These are phyloP conservation scores for Momotus momota DNA, from an alignment of 2,797 vertebrate genomes.

Conservation along the genomic window DNA sequence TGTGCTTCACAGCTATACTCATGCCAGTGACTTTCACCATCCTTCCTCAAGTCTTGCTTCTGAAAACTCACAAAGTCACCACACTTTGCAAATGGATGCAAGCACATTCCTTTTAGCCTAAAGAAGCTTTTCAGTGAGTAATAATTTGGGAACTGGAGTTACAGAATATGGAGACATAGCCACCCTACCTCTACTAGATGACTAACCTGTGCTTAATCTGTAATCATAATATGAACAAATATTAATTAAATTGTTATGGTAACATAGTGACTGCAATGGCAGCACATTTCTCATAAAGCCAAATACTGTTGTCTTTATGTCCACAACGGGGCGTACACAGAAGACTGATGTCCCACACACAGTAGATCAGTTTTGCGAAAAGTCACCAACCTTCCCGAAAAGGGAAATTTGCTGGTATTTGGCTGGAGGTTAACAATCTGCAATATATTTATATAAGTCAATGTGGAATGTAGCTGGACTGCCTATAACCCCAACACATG, in stretches of 20 bases:
- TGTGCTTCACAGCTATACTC: not conserved
- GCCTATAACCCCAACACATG: conserved; percentile 72
- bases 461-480: conserved; percentile 71
- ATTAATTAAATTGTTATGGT: not conserved
- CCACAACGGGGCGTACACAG: not conserved
- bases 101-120: not conserved
- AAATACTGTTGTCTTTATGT: not conserved
- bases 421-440: conserved; percentile 71
- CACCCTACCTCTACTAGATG: not conserved
- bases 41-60: not conserved
- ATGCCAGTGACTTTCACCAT: not conserved
- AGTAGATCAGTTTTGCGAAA: conserved; percentile 4
- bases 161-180: not conserved
- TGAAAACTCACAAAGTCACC: not conserved
- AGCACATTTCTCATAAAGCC: not conserved
- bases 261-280: not conserved
- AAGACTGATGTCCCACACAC: not conserved
- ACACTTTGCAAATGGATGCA: not conserved
- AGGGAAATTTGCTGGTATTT: conserved; percentile 52
- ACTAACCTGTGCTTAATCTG: not conserved
- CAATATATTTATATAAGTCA: conserved; percentile 77
- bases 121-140: not conserved
- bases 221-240: not conserved
- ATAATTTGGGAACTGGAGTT: not conserved
- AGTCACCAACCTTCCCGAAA: conserved; percentile 38